Conservation (phyloP, 2,113 vertebrate genomes). For the Zonotrichia leucophrys region DNA sequence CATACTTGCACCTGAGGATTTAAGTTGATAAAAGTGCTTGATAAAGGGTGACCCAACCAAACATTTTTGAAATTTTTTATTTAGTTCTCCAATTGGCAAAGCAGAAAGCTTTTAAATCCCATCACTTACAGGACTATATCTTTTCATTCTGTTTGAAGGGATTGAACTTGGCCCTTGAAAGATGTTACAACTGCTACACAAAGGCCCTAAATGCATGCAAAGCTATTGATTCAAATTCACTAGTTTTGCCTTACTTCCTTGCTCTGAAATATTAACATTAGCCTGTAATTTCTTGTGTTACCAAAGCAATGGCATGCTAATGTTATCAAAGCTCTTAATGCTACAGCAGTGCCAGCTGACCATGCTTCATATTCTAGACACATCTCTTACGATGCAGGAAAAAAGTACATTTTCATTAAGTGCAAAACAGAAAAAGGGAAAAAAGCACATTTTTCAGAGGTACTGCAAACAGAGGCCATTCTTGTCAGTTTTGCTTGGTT, state of each 20-base stretch:
- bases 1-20: background rate
- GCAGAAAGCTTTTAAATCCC: background rate
- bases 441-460: background rate
- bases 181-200: background rate
- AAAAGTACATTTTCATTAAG: background rate
- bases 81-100: background rate
- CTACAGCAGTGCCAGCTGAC: background rate
- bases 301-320: background rate
- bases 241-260: background rate
- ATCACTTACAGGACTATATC: background rate
- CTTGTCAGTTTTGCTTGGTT: background rate
- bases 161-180: background rate
- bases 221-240: background rate
- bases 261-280: background rate
- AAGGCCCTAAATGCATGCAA: background rate
- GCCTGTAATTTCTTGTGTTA: background rate
- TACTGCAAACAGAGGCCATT: background rate
- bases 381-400: background rate
- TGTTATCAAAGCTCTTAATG: background rate
- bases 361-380: background rate
- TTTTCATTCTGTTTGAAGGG: background rate
- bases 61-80: background rate
- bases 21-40: background rate
- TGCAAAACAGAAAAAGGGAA: fast-evolving
- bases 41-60: background rate